These are phyloP conservation scores for Drosophila eugracilis DNA, from an alignment of 1,140 invertebrate species.

Conservation along the genomic window DNA sequence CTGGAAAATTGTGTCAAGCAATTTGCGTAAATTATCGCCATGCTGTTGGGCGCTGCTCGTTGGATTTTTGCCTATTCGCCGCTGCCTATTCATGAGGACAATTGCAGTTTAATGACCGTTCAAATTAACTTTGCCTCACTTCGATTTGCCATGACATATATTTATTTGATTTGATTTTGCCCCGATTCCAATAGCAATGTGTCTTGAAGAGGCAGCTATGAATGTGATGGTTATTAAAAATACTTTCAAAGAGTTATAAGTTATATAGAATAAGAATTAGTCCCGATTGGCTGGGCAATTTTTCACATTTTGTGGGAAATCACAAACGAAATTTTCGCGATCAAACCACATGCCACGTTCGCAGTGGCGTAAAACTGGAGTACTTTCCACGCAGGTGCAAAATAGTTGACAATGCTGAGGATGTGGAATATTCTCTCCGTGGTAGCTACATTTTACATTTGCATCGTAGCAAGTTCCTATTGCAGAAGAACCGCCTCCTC, in stretches of 20 bases:
- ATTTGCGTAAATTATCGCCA: slow-evolving; percentile 81
- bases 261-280: too few relatives aligned
- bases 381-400: slow-evolving; percentile 47
- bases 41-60: slow-evolving; percentile 36
- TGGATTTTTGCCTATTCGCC: slow-evolving; percentile 22
- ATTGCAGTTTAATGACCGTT: slow-evolving; percentile 74
- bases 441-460: slow-evolving; percentile 36
- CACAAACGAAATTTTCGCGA: slow-evolving; percentile 46
- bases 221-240: not conserved
- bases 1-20: slow-evolving; percentile 78
- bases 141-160: slow-evolving; percentile 49
- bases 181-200: not conserved
- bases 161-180: slow-evolving; percentile 36
- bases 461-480: slow-evolving; percentile 8
- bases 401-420: slow-evolving; percentile 51
- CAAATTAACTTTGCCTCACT: slow-evolving; percentile 57
- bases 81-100: slow-evolving; percentile 49
- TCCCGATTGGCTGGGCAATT: slow-evolving; percentile 58
- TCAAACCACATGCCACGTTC: slow-evolving; percentile 63
- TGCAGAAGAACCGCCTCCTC: too few relatives aligned
- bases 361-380: slow-evolving; percentile 56
- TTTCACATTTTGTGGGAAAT: slow-evolving; percentile 32
- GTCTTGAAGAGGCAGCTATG: not conserved
- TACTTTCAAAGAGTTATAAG: not conserved
- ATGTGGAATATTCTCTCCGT: slow-evolving; percentile 51